Evolutionary conservation across 2,888 invertebrate genomes (phyloP).

Genomic region (Strigamia maritima): DNA sequence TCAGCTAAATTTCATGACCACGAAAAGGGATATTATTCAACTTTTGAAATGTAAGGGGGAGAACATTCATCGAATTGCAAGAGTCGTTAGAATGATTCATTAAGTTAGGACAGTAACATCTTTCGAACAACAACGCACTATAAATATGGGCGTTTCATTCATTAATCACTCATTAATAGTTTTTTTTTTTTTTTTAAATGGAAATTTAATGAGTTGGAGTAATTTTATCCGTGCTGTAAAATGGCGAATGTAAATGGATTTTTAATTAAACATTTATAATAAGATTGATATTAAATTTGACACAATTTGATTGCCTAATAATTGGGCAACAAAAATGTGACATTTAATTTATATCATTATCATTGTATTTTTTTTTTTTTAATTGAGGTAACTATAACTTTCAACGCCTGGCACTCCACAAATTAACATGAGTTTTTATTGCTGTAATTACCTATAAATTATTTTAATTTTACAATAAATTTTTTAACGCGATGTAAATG

Average conservation of each 20-base stretch:
- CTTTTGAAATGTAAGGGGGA: background rate
- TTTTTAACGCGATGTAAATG: background rate
- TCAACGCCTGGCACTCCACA: background rate
- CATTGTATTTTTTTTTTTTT: background rate
- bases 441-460: background rate
- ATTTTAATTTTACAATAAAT: background rate
- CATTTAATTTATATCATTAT: background rate
- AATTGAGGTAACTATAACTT: background rate
- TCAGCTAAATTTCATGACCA: slow-evolving; percentile 26
- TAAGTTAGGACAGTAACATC: slow-evolving; percentile 22
- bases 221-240: background rate
- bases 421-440: slow-evolving; percentile 2
- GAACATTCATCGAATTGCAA: slow-evolving; percentile 2
- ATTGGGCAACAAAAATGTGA: background rate
- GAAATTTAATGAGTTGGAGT: background rate
- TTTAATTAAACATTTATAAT: background rate
- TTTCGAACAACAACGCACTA: slow-evolving; percentile 17
- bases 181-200: background rate
- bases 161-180: slow-evolving; percentile 19
- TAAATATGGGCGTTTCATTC: slow-evolving; percentile 21
- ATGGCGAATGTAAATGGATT: background rate
- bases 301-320: background rate
- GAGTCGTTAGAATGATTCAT: slow-evolving; percentile 25
- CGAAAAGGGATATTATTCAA: background rate
- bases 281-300: background rate